Evolutionary conservation across 1,140 invertebrate genomes (phyloP), one percentile per base, ranked within the genome.

Genomic region (Drosophila malerkotliana): DNA sequence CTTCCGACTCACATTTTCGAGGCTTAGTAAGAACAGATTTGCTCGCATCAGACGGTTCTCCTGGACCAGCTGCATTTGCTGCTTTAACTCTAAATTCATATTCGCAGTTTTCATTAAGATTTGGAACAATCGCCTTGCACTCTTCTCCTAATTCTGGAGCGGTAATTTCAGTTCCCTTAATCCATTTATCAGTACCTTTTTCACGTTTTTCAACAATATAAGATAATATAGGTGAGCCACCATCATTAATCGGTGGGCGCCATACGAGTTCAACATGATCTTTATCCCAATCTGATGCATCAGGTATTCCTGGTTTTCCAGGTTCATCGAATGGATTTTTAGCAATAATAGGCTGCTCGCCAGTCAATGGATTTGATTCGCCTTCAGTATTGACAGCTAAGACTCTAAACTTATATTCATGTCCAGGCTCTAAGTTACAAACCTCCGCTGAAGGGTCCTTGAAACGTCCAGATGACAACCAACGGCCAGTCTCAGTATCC

Each of bases 321-420:
- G 98, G 98, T 91, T 97, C 96, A 92, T 98, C 97, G 92, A 97
- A 99, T 81, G 98, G 98, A 97, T 99, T 99, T 93, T 99, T 99
- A 18, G 98, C 98, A 74, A 99, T 94, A 63, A 99, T 97, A 14
- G 96, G 95, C 71, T 97, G 94, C 47, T 97, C 96, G 4, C 97
- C 97, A 74, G 96, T 95, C 41, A 99, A 92, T 12, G 98, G 98
- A 87, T 98, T 97, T 4, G 98, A 98, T 91, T 97, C 96, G 18
- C 98, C 98, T 92, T 99, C 97, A 55, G 96, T 95, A 92, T 99
- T 99, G 3, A 99, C 98, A 60, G 98, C 98, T 12, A 95, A 94
- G 0, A 99, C 98, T 47, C 98, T 94, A 94, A 99, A 99, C 93
- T 98, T 98, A 92, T 99, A 99, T 92, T 99, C 97, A 80, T 99